These are phyloP conservation scores for Nymphalis urticae DNA, from an alignment of 2,888 invertebrate genomes.

Conservation along the genomic window DNA sequence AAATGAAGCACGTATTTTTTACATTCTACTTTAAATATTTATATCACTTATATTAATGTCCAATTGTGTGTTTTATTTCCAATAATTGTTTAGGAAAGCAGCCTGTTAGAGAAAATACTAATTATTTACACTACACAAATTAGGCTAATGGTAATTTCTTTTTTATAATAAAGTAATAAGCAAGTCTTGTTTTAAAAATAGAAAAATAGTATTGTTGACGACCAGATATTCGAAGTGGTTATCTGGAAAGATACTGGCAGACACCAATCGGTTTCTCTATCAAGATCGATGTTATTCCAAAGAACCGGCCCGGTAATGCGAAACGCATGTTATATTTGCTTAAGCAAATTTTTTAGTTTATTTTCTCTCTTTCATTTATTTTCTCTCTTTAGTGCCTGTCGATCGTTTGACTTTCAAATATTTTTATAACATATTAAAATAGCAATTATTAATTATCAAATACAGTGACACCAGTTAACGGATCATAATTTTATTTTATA, in stretches of 20 bases:
- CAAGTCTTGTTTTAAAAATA: conserved; percentile 24
- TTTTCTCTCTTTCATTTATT: conserved; percentile 65
- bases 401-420: conserved; percentile 9
- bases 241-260: conserved; percentile 62
- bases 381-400: conserved; percentile 51
- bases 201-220: conserved; percentile 56
- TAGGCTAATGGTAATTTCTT: not conserved
- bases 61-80: not conserved
- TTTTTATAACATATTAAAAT: conserved; percentile 1
- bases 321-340: conserved; percentile 71
- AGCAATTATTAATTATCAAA: conserved; percentile 1
- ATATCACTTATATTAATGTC: conserved; percentile 8
- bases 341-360: conserved; percentile 58
- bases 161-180: not conserved
- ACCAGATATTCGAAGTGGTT: conserved; percentile 63
- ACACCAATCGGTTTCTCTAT: conserved; percentile 62
- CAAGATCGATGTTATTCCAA: conserved; percentile 54
- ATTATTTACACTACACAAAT: not conserved
- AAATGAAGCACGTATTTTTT: conserved; percentile 41
- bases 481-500: conserved; percentile 24
- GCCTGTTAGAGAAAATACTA: not conserved
- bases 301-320: conserved; percentile 62
- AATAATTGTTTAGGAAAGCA: not conserved
- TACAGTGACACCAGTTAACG: conserved; percentile 14
- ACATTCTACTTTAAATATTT: conserved; percentile 22